Base-by-base conservation (phyloP, 2,797 vertebrate species). In the Stomatorhinus walkeri region DNA sequence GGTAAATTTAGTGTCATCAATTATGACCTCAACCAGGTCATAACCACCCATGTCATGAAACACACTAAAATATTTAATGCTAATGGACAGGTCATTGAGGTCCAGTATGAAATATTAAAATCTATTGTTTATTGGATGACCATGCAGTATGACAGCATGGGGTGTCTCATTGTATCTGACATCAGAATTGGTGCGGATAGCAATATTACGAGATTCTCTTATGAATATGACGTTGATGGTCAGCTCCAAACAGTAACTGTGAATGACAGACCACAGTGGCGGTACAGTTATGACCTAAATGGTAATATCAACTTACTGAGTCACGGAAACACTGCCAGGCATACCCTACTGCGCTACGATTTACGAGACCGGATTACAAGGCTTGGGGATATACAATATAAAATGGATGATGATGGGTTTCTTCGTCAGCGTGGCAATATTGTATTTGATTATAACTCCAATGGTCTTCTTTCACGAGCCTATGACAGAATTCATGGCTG, bases 121-220 rank as follows among this genome's bases (percentile, higher is more conserved):
- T 97, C 98, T 54, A 99, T 99, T 1, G 97, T 98, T 72, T 99
- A 98, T 92, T 99, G 98, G 98, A 99, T 99, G 98, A 99, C 98
- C 32, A 96, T 99, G 91, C 98, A 99, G 93, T 99, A 99, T 0
- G 98, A 99, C 91, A 97, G 93, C 1, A 97, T 98, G 89, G 98
- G 98, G 0, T 97, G 97, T 0, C 96, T 97, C 89, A 96, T 97
- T 85, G 97, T 97, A 91, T 99, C 98, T 14, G 98, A 99, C 91
- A 98, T 98, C 90, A 95, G 98, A 0, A 96, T 99, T 9, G 98
- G 98, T 3, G 97, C 98, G 81, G 98, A 99, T 93, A 97, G 95
- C 93, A 99, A 99, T 68, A 97, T 99, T 90, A 99, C 98, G 0
- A 97, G 97, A 84, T 98, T 98, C 91, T 97, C 97, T 0, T 99